Evolutionary conservation across 2,888 invertebrate genomes (phyloP), one percentile per base, ranked within the genome.

Genomic region (Danaus chrysippus): DNA sequence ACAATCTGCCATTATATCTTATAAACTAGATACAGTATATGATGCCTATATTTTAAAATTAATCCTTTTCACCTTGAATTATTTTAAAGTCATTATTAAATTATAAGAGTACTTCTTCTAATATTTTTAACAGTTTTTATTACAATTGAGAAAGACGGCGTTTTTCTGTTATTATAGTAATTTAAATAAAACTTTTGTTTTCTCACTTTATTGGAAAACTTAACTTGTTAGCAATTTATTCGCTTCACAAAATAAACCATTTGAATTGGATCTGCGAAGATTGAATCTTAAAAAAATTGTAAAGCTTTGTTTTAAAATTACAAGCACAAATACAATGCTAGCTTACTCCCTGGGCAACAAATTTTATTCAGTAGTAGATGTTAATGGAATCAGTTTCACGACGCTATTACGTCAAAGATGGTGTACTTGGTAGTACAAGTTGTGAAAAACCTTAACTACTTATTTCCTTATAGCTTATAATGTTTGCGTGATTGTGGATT

Each of bases 401-500:
- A 1, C 10, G 10, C 10, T 49, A 15, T 11, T 17, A 17, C 49
- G 17, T 10, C 10, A 49, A 49, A 17, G 17, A 17, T 17, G 49
- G 15, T 49, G 17, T 49, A 10, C 17, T 49, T 15, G 10, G 8
- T 49, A 17, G 49, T 49, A 49, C 15, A 49, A 49, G 49, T 49
- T 49, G 17, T 49, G 17, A 49, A 49, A 49, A 17, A 17, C 49
- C 17, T 49, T 49, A 49, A 49, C 49, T 49, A 11, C 17, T 49
- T 49, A 15, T 10, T 57, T 60, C 54, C 59, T 54, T 57, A 58
- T 34, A 57, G 60, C 60, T 61, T 61, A 59, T 59, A 61, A 56
- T 44, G 54, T 46, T 61, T 53, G 61, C 58, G 61, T 64, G 61
- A 61, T 64, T 59, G 64, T 44, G 58, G 58, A 19, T 44, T 56